Evolutionary conservation across 2,888 invertebrate species (phyloP).

Genomic region (Hypsopygia costalis): DNA sequence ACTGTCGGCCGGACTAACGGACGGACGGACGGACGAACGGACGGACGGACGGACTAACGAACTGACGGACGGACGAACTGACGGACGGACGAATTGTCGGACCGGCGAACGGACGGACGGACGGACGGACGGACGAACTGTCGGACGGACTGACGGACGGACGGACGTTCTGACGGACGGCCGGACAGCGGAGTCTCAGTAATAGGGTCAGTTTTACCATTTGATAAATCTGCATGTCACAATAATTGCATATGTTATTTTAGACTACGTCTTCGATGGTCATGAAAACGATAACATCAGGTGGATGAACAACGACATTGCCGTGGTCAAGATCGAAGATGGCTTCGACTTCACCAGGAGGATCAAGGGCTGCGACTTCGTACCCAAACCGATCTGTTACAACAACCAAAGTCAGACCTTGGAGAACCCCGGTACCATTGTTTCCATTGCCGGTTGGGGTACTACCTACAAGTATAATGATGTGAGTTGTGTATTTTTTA

Average conservation of each 20-base stretch:
- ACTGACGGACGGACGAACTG: too few species aligned
- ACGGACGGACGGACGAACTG: too few species aligned
- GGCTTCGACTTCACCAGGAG: constrained; percentile 59
- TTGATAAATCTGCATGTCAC: too few species aligned
- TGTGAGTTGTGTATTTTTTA: constrained; percentile 33
- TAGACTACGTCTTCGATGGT: constrained; percentile 66
- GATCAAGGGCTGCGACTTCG: constrained; percentile 58
- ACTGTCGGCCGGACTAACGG: too few species aligned
- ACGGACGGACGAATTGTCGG: too few species aligned
- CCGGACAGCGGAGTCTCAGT: too few species aligned
- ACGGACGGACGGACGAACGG: too few species aligned
- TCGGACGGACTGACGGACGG: too few species aligned
- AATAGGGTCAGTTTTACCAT: too few species aligned
- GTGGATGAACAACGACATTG: constrained; percentile 73
- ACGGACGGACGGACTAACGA: too few species aligned
- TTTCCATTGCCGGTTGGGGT: constrained; percentile 61
- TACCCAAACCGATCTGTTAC: constrained; percentile 58
- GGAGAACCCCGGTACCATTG: constrained; percentile 55
- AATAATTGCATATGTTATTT: constrained; percentile 8
- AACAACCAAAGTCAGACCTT: constrained; percentile 60
- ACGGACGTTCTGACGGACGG: too few species aligned
- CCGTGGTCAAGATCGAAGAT: constrained; percentile 61
- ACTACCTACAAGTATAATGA: constrained; percentile 55
- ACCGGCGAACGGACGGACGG: too few species aligned
- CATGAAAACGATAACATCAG: constrained; percentile 66